Evolutionary conservation across 2,888 invertebrate genomes (phyloP).

Genomic region (Holacanthella duospinosa): DNA sequence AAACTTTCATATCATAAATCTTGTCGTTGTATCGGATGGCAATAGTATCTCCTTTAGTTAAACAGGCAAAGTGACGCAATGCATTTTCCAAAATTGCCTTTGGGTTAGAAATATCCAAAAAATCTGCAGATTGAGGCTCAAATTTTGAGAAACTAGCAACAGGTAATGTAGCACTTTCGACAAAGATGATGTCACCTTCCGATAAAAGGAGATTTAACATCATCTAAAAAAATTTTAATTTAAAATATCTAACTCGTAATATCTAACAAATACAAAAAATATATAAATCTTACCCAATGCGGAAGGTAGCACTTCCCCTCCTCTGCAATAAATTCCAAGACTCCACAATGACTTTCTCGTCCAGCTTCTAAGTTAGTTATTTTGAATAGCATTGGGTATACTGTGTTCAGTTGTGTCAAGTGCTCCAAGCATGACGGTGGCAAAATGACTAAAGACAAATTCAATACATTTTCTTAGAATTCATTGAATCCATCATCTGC

Average conservation of each 20-base stretch:
- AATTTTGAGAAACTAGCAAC: constrained; percentile 96
- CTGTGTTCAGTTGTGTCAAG: constrained; percentile 83
- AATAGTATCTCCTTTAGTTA: constrained; percentile 50
- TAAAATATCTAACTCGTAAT: not conserved
- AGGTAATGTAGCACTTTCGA: constrained; percentile 85
- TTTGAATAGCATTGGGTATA: constrained; percentile 98
- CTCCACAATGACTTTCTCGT: constrained; percentile 73
- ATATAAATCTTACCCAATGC: constrained; percentile 52
- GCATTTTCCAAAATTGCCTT: constrained; percentile 49
- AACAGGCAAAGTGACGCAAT: constrained; percentile 50
- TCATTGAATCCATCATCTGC: not conserved
- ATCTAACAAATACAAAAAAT: not conserved
- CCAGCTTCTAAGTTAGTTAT: constrained; percentile 69
- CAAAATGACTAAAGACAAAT: constrained; percentile 14
- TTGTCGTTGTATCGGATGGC: constrained; percentile 51
- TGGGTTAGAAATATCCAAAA: constrained; percentile 51
- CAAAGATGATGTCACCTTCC: constrained; percentile 75
- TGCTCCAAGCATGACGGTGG: constrained; percentile 92
- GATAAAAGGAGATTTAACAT: constrained; percentile 84
- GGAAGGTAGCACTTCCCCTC: constrained; percentile 96
- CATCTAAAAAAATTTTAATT: constrained; percentile 55
- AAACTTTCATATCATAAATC: constrained; percentile 48
- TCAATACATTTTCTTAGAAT: not conserved
- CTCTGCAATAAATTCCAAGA: constrained; percentile 95
- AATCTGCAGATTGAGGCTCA: constrained; percentile 52